Conservation (phyloP, 2,888 invertebrate genomes). For the Apodemia duryi region DNA sequence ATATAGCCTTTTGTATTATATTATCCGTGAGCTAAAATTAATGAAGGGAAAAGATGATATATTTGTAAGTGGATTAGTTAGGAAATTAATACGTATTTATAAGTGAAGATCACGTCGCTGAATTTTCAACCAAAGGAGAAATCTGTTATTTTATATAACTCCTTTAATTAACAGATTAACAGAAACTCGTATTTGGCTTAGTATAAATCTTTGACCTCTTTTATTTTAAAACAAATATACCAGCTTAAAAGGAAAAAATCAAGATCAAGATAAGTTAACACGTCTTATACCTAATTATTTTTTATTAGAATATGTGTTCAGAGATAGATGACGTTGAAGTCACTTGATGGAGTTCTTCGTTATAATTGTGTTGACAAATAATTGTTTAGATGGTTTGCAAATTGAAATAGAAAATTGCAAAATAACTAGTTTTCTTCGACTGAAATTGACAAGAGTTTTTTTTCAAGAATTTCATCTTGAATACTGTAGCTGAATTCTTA, state of each 20-base stretch:
- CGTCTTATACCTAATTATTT: too few species aligned
- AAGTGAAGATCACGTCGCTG: not conserved
- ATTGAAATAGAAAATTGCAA: not conserved
- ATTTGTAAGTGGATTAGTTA: conserved; percentile 13
- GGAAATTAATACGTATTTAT: conserved; percentile 4
- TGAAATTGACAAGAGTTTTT: not conserved
- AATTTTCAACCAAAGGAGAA: not conserved
- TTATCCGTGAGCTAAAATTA: conserved; percentile 5
- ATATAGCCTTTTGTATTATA: conserved; percentile 9
- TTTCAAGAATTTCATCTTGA: not conserved
- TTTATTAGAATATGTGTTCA: too few species aligned
- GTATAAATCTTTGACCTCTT: too few species aligned
- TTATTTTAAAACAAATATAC: too few species aligned
- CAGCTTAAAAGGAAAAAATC: too few species aligned
- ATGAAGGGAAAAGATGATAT: conserved; percentile 14
- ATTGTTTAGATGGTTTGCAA: not conserved
- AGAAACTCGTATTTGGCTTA: not conserved
- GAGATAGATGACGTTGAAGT: too few species aligned
- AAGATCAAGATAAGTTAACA: too few species aligned
- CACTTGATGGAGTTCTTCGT: too few species aligned
- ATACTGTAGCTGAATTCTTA: not conserved
- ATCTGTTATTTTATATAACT: not conserved
- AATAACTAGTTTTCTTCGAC: too few species aligned
- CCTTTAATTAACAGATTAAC: not conserved
- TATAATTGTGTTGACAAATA: not conserved